Conservation (phyloP, 2,888 invertebrate species). For the Dichetophora obliterata region DNA sequence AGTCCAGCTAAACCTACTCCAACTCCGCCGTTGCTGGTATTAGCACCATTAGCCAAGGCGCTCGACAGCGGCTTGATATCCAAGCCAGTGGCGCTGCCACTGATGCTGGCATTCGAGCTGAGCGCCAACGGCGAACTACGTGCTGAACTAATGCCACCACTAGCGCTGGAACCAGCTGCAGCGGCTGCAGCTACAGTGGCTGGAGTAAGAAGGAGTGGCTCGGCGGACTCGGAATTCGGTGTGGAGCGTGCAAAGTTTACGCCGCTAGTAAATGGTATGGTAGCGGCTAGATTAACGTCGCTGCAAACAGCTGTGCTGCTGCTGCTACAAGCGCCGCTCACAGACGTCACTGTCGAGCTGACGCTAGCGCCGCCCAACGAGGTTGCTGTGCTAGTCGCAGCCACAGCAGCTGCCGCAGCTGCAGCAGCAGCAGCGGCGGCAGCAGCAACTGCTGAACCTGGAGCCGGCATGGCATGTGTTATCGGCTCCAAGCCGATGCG, state of each 20-base stretch:
- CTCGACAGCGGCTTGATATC: conserved; percentile 55
- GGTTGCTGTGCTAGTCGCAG: conserved; percentile 57
- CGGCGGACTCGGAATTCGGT: conserved; percentile 65
- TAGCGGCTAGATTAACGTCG: conserved; percentile 50
- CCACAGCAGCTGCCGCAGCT: conserved; percentile 56
- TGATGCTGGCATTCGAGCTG: conserved; percentile 63
- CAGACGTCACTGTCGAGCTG: conserved; percentile 38
- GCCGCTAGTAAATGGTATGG: conserved; percentile 60
- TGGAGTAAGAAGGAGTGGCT: conserved; percentile 59
- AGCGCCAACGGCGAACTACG: conserved; percentile 67
- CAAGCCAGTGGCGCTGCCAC: conserved; percentile 59
- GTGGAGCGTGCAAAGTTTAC: conserved; percentile 65
- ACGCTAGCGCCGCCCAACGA: conserved; percentile 52
- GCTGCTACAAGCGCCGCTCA: conserved; percentile 3
- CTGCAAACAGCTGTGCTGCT: conserved; percentile 39
- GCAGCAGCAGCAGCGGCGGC: conserved; percentile 64
- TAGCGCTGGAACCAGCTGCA: conserved; percentile 53
- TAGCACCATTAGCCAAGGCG: conserved; percentile 60
- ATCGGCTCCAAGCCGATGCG: conserved; percentile 94
- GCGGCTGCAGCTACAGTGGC: conserved; percentile 55
- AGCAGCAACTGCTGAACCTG: conserved; percentile 65
- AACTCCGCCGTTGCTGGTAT: conserved; percentile 56
- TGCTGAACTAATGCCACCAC: conserved; percentile 64
- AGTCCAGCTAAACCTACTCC: conserved; percentile 55
- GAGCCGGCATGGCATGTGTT: conserved; percentile 84